These are phyloP conservation scores for Epizoanthus rinbou DNA, from an alignment of 92 coral and sea anemone species.

Conservation along the genomic window DNA sequence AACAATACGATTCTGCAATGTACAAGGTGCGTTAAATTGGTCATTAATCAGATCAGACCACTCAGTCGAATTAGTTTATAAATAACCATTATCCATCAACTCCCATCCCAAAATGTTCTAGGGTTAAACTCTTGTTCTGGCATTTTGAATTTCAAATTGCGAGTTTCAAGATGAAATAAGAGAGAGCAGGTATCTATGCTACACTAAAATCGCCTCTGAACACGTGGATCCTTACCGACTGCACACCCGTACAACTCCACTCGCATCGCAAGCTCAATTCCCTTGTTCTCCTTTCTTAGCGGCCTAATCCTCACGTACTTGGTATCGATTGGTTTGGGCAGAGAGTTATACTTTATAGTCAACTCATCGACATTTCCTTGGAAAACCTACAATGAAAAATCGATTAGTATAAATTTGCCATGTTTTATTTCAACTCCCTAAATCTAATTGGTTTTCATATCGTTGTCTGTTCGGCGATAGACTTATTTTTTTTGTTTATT, in stretches of 20 bases:
- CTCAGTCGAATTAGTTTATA: too few species aligned
- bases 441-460: too few species aligned
- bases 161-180: too few species aligned
- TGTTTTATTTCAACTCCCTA: not conserved
- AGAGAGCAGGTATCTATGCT: too few species aligned
- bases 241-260: constrained; percentile 67
- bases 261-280: constrained; percentile 49
- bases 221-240: constrained; percentile 46
- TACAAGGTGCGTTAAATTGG: too few species aligned
- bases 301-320: constrained; percentile 59
- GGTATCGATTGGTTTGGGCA: constrained; percentile 58
- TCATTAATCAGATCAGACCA: too few species aligned
- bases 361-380: constrained; percentile 54
- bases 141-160: too few species aligned
- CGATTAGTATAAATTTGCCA: not conserved
- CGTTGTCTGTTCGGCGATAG: too few species aligned
- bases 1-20: constrained; percentile 56
- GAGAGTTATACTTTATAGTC: constrained; percentile 47
- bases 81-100: too few species aligned
- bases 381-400: constrained; percentile 35
- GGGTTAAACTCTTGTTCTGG: too few species aligned
- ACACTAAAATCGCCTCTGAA: not conserved
- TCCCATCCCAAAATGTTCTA: too few species aligned
- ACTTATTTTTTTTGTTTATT: too few species aligned
- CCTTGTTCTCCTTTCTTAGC: constrained; percentile 31